Base-by-base conservation (phyloP, 2,888 invertebrate genomes). In the Pollenia griseotomentosa region DNA sequence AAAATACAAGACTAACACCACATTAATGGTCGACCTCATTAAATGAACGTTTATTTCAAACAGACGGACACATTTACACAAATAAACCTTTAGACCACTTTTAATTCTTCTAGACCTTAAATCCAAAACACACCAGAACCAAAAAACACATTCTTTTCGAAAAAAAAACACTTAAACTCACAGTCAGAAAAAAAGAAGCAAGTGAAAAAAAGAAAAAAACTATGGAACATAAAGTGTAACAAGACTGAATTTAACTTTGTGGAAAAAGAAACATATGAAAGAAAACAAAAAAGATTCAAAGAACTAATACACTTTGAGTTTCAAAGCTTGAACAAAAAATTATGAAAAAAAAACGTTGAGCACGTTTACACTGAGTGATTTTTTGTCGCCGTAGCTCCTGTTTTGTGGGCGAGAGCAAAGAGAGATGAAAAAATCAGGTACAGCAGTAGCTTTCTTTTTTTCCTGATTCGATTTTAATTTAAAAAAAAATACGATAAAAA, bases 21-120 rank as follows among this genome's bases (percentile, higher is more conserved):
- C 74, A 82, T 82, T 87, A 87, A 84, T 87, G 84, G 84, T 74
- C 51, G 73, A 77, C 80, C 80, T 78, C 83, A 83, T 83, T 83
- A 75, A 66, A 77, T 75, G 55, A 81, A 81, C 83, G 77, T 77
- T 77, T 73, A 81, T 57, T 61, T 71, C 61, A 74, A 33, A 63
- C 61, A 44, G 23, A 80, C 78, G 61, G 48, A 63, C 40, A 61
- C 12, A 48, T 68, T 57, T n/a, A 73, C 4, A 48, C 14, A 77
- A 40, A 59, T 42, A 9, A 77, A 71, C 16, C 16, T n/a, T 57
- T 68, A 75, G 23, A 75, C 16, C 14, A 83, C 6, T 70, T 19
- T 65, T 57, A 40, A 83, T 53, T 12, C 53, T 33, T 10, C 12
- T 33, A 46, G 48, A 65, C 42, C 44, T 40, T 71, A 71, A 71